These are phyloP conservation scores for Apostichopus parvimensis DNA, from an alignment of 35 echinoderm and acorn worm species.

Conservation along the genomic window DNA sequence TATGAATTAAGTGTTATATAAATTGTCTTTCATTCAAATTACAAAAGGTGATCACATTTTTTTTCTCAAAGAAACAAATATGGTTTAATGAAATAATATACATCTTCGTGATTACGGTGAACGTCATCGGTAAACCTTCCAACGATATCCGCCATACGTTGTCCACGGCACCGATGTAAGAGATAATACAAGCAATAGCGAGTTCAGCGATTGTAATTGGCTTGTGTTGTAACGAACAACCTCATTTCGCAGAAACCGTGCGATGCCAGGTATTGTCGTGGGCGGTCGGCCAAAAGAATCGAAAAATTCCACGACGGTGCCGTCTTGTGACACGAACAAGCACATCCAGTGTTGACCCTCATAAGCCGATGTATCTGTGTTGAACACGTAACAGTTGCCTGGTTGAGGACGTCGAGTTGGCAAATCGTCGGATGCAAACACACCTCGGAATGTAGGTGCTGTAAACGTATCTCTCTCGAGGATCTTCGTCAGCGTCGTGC, in stretches of 20 bases:
- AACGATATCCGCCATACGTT: not conserved
- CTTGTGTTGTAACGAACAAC: not conserved
- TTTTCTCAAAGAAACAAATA: not conserved
- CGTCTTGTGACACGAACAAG: not conserved
- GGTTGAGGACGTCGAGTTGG: not conserved
- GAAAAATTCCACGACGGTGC: not conserved
- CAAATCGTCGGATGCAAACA: not conserved
- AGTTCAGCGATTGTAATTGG: not conserved
- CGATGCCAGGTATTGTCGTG: constrained; percentile 1
- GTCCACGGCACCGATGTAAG: not conserved
- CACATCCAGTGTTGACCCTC: not conserved
- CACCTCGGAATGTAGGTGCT: not conserved
- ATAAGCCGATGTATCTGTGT: not conserved
- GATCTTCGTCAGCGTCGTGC: not conserved
- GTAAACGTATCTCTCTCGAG: not conserved
- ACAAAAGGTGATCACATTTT: too few species aligned
- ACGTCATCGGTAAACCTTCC: not conserved
- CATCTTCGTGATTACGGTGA: not conserved
- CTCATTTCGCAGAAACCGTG: not conserved
- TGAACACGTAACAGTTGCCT: not conserved
- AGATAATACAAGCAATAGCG: constrained; percentile 3
- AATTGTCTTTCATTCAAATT: too few species aligned
- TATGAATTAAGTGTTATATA: too few species aligned
- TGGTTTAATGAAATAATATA: not conserved
- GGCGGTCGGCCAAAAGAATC: constrained; percentile 24